Percentiles rank a stretch among this genome's conserved stretches.
Conservation (phyloP, 2,888 invertebrate species). For the Nymphalis polychloros region DNA sequence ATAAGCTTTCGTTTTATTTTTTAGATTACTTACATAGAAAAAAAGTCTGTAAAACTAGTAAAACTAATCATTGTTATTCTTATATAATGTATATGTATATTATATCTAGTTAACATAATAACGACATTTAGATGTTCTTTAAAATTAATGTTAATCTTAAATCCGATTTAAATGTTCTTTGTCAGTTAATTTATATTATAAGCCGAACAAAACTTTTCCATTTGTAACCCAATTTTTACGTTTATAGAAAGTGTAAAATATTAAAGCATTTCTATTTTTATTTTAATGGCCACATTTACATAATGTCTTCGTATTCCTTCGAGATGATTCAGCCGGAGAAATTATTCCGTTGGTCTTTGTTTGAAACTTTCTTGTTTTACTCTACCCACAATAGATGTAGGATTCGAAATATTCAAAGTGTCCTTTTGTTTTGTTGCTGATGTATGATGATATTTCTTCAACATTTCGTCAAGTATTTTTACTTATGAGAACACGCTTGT, state of each 20-base stretch:
- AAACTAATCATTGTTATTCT: too few relatives aligned
- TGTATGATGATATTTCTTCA: constrained; percentile 26
- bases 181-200: too few relatives aligned
- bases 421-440: constrained; percentile 25
- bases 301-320: constrained; percentile 40
- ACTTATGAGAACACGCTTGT: constrained; percentile 9
- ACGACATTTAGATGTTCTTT: too few relatives aligned
- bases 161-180: too few relatives aligned
- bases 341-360: constrained; percentile 64
- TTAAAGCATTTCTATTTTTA: background rate
- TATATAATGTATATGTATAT: too few relatives aligned
- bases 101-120: too few relatives aligned
- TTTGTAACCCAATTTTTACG: too few relatives aligned
- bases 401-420: constrained; percentile 37
- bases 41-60: too few relatives aligned
- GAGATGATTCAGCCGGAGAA: constrained; percentile 58
- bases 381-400: constrained; percentile 43
- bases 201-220: too few relatives aligned
- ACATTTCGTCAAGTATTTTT: constrained; percentile 13
- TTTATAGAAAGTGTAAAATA: background rate
- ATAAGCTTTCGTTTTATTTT: too few relatives aligned
- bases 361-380: constrained; percentile 61
- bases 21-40: too few relatives aligned
- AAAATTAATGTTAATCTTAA: too few relatives aligned
- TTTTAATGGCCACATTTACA: constrained; percentile 45